phyloP scores from a whole-genome alignment of 2,797 vertebrate genomes.

The Sebastolobus alascanus region DNA sequence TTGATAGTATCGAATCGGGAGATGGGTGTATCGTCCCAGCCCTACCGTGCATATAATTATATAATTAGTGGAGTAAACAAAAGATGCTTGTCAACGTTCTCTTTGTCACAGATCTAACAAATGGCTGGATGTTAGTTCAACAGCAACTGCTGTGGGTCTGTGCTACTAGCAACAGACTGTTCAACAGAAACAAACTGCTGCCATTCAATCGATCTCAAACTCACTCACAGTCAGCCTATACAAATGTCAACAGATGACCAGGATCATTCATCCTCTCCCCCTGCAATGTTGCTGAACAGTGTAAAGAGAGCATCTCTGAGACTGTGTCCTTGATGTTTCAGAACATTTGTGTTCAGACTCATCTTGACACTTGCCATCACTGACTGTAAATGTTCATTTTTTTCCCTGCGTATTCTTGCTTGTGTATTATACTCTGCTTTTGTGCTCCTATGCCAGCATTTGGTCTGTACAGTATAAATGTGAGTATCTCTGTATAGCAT shows the following conservation, averaged over 20 bases:
- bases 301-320: not conserved
- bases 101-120: not conserved
- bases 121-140: not conserved
- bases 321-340: not conserved
- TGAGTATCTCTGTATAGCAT: not conserved
- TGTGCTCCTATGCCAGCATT: not conserved
- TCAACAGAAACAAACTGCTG: constrained; percentile 7
- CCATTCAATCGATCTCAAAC: not conserved
- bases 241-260: not conserved
- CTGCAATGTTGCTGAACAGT: not conserved
- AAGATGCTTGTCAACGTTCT: not conserved
- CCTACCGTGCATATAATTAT: not conserved
- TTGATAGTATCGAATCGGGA: no score
- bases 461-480: not conserved
- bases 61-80: not conserved
- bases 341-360: not conserved
- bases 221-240: constrained; percentile 1
- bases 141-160: not conserved
- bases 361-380: not conserved
- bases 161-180: not conserved
- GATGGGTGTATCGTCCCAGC: no score
- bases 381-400: not conserved
- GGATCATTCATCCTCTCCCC: not conserved
- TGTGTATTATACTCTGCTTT: not conserved
- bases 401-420: not conserved